phyloP scores from a whole-genome alignment of 2,888 invertebrate species.

The Drosophila birchii region DNA sequence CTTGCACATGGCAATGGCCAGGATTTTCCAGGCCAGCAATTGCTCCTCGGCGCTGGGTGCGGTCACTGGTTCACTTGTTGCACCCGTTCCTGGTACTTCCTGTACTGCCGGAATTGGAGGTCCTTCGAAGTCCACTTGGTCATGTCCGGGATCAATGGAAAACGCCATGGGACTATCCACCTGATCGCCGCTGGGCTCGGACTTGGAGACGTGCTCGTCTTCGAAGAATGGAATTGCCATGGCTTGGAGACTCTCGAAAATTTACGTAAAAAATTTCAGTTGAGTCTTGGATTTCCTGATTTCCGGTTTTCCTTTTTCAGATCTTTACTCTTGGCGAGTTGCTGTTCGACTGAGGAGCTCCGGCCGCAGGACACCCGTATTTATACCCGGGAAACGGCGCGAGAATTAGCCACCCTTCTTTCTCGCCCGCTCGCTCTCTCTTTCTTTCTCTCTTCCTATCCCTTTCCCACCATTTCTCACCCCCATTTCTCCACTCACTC shows the following conservation, averaged over 20 bases:
- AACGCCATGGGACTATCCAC: conserved; percentile 69
- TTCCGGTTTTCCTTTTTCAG: conserved; percentile 20
- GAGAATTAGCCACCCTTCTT: conserved; percentile 61
- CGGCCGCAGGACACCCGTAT: conserved; percentile 49
- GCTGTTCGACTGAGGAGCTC: conserved; percentile 66
- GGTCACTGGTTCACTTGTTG: conserved; percentile 52
- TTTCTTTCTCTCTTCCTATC: conserved; percentile 2
- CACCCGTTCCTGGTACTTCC: conserved; percentile 16
- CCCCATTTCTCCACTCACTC: conserved; percentile 21
- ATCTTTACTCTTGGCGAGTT: conserved; percentile 53
- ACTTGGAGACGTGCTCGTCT: conserved; percentile 61
- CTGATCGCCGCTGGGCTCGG: conserved; percentile 71
- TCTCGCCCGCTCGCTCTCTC: conserved; percentile 5
- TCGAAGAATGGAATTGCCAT: conserved; percentile 84
- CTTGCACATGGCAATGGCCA: conserved; percentile 82
- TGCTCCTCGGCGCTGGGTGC: conserved; percentile 67
- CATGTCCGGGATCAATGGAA: conserved; percentile 45
- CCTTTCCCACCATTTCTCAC: conserved; percentile 5
- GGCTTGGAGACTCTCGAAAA: conserved; percentile 13
- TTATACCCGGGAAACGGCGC: conserved; percentile 75
- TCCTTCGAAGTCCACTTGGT: conserved; percentile 70
- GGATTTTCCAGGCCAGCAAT: conserved; percentile 80
- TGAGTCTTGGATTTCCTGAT: conserved; percentile 5
- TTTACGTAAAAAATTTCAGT: conserved; percentile 48
- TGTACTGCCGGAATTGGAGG: conserved; percentile 47